Base-by-base conservation (phyloP, 1,140 invertebrate species). In the Maniola jurtina region DNA sequence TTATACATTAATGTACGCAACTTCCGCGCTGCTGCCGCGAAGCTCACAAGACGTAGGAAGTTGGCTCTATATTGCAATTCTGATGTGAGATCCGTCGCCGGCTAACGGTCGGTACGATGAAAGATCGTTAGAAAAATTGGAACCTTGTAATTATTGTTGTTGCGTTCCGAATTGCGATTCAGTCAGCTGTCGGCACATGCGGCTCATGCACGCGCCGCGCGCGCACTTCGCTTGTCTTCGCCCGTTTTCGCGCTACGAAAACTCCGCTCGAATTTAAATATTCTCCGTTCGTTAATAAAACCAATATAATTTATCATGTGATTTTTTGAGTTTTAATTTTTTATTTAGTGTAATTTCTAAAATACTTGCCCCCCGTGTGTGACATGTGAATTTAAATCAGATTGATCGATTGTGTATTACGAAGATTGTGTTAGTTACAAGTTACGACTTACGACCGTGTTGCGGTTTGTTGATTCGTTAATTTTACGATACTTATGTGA, bases 171-270 rank as follows among this genome's bases (percentile, higher is more conserved):
- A 76, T 80, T 77, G 68, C 68, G 78, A 68, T 72, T 89, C 86
- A 89, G 87, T 89, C 82, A 89, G 84, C 86, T 88, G 86, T 82
- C 79, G 84, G 81, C 86, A 81, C 71, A 87, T 81, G 83, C 72
- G 74, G 70, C 69, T 59, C 72, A 70, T 78, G 84, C 77, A 87
- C 87, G 84, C 75, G 81, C 84, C 81, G 81, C 83, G 81, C 83
- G 85, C 87, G 84, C 87, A 84, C 67, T 70, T 50, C 71, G 58
- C 58, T 66, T 47, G 70, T 62, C 60, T 75, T 69, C 71, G 69
- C 71, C 64, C 42, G 68, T 81, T 80, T 86, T 86, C 80, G 84
- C 85, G 83, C 65, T 74, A 76, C 72, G 73, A 73, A 78, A 67
- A 72, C 71, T 66, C 62, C 72, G 72, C 68, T 73, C 72, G 70